Evolutionary conservation across 2,113 vertebrate genomes (phyloP), one percentile per base, ranked within the genome.

Genomic region (Synchiropus splendidus): DNA sequence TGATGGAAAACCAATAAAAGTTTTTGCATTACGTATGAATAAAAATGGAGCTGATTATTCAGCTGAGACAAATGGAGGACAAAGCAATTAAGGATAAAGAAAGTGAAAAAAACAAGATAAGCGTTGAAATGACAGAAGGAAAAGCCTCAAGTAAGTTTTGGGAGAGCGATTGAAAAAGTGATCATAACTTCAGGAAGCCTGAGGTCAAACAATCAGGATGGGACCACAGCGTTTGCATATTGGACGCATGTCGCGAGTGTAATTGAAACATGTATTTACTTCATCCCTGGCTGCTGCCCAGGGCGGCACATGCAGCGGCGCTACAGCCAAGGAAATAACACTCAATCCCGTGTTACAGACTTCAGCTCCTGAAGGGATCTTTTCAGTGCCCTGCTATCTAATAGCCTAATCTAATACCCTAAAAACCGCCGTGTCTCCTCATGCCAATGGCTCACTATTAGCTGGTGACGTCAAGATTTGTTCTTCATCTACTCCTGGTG

Each of bases 311-410:
- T 58, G 51, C 21, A 38, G 21, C 2, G 38, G 52, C 74, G 61
- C 76, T 57, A 67, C 51, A 52, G 49, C 46, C 10, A 43, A 73
- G 69, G 61, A 72, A 66, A 72, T 54, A 72, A 61, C 45, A 61
- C 60, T 53, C 73, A 80, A 77, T 76, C 70, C 67, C 48, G 38
- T 71, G 70, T 72, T 71, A 74, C 51, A 80, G 56, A 45, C 53
- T 45, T 50, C 16, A 58, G 54, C 60, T 75, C 71, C 71, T 72
- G 44, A 68, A 61, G 66, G 53, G 47, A 55, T 63, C 56, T 52
- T 51, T 55, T 66, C 54, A 65, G 2, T 11, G 50, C 45, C 57
- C 39, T 67, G 37, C 38, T 64, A 53, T 40, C 58, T 37, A 18
- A 58, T 45, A 52, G 32, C 55, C 48, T 27, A 4, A 51, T 51